Conservation (phyloP, 2,113 vertebrate genomes). For the Tursiops truncatus region DNA sequence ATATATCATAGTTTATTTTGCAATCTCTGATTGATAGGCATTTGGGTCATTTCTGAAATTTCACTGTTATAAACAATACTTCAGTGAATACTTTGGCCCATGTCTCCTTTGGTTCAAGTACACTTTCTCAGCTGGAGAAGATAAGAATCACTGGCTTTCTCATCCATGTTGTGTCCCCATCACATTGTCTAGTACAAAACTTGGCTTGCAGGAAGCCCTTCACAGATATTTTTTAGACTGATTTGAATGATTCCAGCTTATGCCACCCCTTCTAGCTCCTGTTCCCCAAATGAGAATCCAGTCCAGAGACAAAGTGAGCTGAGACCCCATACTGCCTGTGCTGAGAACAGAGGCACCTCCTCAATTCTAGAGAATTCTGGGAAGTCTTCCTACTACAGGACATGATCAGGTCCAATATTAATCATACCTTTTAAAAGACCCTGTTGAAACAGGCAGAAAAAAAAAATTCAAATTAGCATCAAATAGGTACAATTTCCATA, state of each 20-base stretch:
- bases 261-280: not conserved
- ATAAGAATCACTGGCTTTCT: not conserved
- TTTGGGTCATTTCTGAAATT: slow-evolving; percentile 10
- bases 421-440: not conserved
- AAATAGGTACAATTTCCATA: not conserved
- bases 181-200: not conserved
- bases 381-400: not conserved
- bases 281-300: not conserved
- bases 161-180: not conserved
- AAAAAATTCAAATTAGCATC: not conserved
- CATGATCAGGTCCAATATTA: not conserved
- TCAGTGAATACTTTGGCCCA: not conserved
- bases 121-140: not conserved
- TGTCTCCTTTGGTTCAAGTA: not conserved
- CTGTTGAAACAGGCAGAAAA: not conserved
- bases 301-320: not conserved
- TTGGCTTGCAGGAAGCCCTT: not conserved
- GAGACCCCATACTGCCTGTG: not conserved
- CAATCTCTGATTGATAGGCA: not conserved
- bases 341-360: not conserved
- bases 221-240: not conserved
- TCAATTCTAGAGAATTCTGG: not conserved
- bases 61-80: not conserved
- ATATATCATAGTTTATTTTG: not conserved
- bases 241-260: not conserved